These are phyloP conservation scores for Tetranychus piercei DNA, from an alignment of 2,888 invertebrate species.

Conservation along the genomic window DNA sequence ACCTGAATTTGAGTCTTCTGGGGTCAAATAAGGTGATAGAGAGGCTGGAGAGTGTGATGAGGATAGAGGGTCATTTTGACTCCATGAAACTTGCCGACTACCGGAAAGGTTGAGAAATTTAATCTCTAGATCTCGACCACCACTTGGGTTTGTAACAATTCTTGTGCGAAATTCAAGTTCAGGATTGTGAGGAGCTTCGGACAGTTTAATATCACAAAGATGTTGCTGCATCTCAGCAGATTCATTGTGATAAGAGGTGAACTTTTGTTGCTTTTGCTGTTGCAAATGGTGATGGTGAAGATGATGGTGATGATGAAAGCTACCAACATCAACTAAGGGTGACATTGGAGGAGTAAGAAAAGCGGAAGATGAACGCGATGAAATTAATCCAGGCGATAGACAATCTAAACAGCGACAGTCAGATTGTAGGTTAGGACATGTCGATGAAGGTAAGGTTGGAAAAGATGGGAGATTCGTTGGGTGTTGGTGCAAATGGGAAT, in stretches of 20 bases:
- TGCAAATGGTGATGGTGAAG: not conserved
- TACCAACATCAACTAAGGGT: conserved; percentile 23
- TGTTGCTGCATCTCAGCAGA: not conserved
- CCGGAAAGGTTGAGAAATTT: conserved; percentile 37
- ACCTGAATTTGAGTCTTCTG: not conserved
- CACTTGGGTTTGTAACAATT: conserved; percentile 53
- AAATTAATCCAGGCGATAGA: conserved; percentile 26
- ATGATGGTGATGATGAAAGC: not conserved
- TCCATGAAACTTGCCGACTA: not conserved
- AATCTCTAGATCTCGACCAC: conserved; percentile 57
- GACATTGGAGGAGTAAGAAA: conserved; percentile 28
- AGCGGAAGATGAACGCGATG: conserved; percentile 24
- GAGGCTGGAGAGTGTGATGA: not conserved
- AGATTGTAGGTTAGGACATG: conserved; percentile 23
- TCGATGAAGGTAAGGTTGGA: not conserved
- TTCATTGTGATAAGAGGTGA: not conserved
- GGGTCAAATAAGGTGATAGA: not conserved
- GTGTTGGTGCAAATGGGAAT: not conserved
- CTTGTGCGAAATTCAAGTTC: conserved; percentile 49
- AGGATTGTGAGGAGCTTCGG: conserved; percentile 1
- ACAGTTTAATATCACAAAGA: not conserved
- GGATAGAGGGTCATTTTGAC: not conserved
- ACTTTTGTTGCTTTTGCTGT: not conserved
- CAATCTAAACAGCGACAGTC: conserved; percentile 22
- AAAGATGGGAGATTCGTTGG: not conserved